Evolutionary conservation across 2,113 vertebrate species (phyloP).

Genomic region (Zosterops japonicus): DNA sequence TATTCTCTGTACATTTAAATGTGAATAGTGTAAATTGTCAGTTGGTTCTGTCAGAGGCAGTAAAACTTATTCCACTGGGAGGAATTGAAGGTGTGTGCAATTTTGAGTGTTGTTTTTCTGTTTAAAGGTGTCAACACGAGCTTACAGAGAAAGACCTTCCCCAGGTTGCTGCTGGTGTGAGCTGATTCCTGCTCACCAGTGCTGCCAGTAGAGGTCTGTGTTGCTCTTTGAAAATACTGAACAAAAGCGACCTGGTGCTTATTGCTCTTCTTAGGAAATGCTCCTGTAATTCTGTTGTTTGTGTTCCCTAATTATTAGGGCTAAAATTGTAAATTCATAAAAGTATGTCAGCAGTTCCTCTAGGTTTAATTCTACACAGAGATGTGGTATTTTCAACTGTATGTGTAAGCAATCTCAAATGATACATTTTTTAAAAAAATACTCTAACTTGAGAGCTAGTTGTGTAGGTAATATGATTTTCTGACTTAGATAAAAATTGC

Average conservation of each 20-base stretch:
- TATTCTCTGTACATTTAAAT: background rate
- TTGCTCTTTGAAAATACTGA: slow-evolving; percentile 60
- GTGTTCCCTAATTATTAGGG: background rate
- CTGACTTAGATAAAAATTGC: background rate
- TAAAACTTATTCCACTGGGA: background rate
- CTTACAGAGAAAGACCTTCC: background rate
- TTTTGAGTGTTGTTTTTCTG: background rate
- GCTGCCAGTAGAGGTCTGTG: slow-evolving; percentile 74
- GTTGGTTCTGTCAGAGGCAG: background rate
- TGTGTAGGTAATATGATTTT: slow-evolving; percentile 21
- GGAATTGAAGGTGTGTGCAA: background rate
- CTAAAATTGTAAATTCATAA: slow-evolving; percentile 12
- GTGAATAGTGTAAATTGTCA: background rate
- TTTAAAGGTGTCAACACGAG: background rate
- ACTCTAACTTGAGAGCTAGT: background rate
- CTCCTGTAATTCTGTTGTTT: slow-evolving; percentile 42
- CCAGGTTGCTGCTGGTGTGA: background rate
- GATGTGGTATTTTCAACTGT: background rate
- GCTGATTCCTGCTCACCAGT: background rate
- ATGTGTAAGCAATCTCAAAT: background rate
- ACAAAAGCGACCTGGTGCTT: slow-evolving; percentile 18
- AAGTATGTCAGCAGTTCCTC: background rate
- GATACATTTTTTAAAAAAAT: background rate
- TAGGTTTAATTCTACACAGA: slow-evolving; percentile 9
- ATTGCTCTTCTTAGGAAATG: slow-evolving; percentile 14